Conservation (phyloP, 2,888 invertebrate genomes). For the Sphaeridia pumilis region DNA sequence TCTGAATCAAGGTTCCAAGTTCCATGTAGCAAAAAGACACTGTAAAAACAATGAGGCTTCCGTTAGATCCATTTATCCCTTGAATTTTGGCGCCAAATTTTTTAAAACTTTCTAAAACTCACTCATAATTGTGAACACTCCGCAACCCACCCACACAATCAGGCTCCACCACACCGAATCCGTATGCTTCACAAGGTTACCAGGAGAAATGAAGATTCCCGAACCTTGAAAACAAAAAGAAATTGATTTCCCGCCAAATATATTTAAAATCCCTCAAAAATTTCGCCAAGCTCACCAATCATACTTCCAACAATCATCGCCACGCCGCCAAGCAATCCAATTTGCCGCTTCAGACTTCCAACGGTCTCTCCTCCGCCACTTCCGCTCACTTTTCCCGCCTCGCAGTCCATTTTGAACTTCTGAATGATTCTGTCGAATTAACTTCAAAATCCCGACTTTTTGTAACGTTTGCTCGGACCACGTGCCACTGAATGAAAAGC, state of each 20-base stretch:
- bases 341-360: constrained; percentile 90
- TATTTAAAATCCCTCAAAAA: background rate
- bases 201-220: background rate
- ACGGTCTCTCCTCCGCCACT: too few relatives aligned
- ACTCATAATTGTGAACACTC: background rate
- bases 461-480: too few relatives aligned
- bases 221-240: background rate
- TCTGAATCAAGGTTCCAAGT: background rate
- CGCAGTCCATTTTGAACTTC: too few relatives aligned
- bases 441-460: too few relatives aligned
- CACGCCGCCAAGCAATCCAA: constrained; percentile 98
- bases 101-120: background rate
- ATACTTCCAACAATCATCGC: constrained; percentile 97
- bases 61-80: background rate
- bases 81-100: background rate
- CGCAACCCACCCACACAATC: background rate
- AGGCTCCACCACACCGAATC: background rate
- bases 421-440: too few relatives aligned
- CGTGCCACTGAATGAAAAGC: too few relatives aligned
- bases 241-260: background rate
- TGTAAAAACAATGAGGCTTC: background rate
- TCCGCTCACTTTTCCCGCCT: too few relatives aligned
- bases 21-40: constrained; percentile 5
- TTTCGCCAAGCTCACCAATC: constrained; percentile 59
- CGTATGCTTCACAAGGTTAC: background rate